Evolutionary conservation across 2,888 invertebrate genomes (phyloP), one percentile per base, ranked within the genome.

Genomic region (Octonoba sinensis): DNA sequence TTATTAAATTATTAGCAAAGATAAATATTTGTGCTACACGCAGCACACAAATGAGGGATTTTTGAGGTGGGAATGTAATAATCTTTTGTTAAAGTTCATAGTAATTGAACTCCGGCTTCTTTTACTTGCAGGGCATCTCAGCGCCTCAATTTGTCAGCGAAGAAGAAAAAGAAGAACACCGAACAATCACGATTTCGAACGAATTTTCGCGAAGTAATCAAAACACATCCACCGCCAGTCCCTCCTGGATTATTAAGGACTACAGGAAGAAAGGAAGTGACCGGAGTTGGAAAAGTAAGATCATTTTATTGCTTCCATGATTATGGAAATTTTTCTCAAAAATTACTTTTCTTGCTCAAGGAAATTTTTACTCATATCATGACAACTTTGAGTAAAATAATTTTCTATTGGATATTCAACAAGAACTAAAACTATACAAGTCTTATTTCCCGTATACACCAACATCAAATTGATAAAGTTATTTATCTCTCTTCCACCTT

Each of bases 281-380:
- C 93, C 13, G 94, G 94, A 8, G 93, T 94, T 85, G 95, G 95
- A 84, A 95, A 95, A 93, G 95, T 94, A 86, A 86, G 87, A 64
- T 13, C 36, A 11, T 36, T 36, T 36, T 11, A 3, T 36, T 36
- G 56, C 2, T 56, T 56, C 20, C 13, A 15, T 6, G 8, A 15
- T 18, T 56, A 49, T 49, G 49, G 49, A 15, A 6, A 56, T 56
- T 20, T 20, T 56, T 56, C 56, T 56, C 1, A 13, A 11, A 20
- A 36, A 36, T 36, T 6, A 6, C 13, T 13, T 18, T 20, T 20
- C 18, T 11, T 56, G 15, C 8, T 13, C 1, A 15, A 49, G 49
- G 49, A 49, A 49, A 49, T 49, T 49, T 15, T 15, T 49, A 15
- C 49, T 49, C 49, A 49, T 12, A 49, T 15, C 15, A 15, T 15